Evolutionary conservation across 2,888 invertebrate genomes (phyloP).

Genomic region (Criorhina ranunculi): DNA sequence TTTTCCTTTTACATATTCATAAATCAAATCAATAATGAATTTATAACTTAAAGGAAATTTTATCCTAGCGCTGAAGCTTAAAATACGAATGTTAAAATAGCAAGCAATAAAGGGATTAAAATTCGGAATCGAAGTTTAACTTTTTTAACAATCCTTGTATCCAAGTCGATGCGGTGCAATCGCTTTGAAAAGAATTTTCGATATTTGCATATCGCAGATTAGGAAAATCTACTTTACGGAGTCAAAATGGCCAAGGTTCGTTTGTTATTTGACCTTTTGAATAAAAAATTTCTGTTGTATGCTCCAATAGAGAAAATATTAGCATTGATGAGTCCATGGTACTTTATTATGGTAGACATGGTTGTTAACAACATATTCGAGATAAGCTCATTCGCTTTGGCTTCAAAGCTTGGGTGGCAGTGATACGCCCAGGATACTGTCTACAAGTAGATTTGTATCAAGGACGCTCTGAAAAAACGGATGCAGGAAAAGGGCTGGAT

Average conservation of each 20-base stretch:
- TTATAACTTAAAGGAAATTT: too few species aligned
- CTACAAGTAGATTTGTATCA: not conserved
- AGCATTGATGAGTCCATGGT: slow-evolving; percentile 22
- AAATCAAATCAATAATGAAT: too few species aligned
- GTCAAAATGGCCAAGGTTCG: slow-evolving; percentile 24
- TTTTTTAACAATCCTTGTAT: too few species aligned
- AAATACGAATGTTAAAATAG: too few species aligned
- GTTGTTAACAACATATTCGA: too few species aligned
- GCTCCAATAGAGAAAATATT: slow-evolving; percentile 17
- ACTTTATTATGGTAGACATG: slow-evolving; percentile 28
- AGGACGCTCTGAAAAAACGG: not conserved
- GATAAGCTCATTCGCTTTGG: too few species aligned
- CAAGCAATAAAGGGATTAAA: too few species aligned
- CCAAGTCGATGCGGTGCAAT: slow-evolving; percentile 5
- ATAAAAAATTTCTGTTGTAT: slow-evolving; percentile 3
- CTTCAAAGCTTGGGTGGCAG: too few species aligned
- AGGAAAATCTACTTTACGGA: not conserved
- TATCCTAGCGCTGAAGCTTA: too few species aligned
- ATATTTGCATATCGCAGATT: slow-evolving; percentile 19
- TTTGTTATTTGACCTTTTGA: slow-evolving; percentile 7
- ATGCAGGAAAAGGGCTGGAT: not conserved
- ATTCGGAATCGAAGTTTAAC: too few species aligned
- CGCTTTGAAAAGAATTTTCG: slow-evolving; percentile 6
- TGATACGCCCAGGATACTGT: not conserved
- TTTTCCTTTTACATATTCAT: too few species aligned